phyloP scores from a whole-genome alignment of 1,140 invertebrate genomes.

The Episyrphus balteatus region DNA sequence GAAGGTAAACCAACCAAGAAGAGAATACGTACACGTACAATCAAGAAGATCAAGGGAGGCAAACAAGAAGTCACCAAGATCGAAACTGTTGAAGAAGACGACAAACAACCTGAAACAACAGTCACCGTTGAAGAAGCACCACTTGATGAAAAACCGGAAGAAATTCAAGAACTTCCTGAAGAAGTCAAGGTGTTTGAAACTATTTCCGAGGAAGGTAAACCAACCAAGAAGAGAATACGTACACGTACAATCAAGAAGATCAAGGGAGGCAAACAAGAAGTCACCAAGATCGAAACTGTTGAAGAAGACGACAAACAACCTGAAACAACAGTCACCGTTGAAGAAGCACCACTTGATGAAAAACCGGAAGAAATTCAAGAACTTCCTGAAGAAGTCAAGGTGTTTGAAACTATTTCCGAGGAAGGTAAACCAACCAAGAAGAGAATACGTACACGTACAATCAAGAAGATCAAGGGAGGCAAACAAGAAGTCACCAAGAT shows the following conservation, averaged over 20 bases:
- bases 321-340: constrained; percentile 18
- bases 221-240: constrained; percentile 14
- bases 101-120: constrained; percentile 18
- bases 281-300: constrained; percentile 19
- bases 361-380: constrained; percentile 10
- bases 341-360: constrained; percentile 10
- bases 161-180: constrained; percentile 6
- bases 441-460: constrained; percentile 20
- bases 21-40: constrained; percentile 21
- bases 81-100: constrained; percentile 22
- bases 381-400: constrained; percentile 2
- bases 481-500: constrained; percentile 18
- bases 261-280: constrained; percentile 12
- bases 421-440: constrained; percentile 14
- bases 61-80: constrained; percentile 19
- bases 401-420: constrained; percentile 6
- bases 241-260: constrained; percentile 22
- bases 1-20: constrained; percentile 15
- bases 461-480: constrained; percentile 9
- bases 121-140: constrained; percentile 15
- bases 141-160: constrained; percentile 1
- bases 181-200: constrained; percentile 5
- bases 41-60: constrained; percentile 8
- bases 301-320: constrained; percentile 25
- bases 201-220: constrained; percentile 13